Percentiles rank a stretch among this genome's conserved stretches.
Evolutionary conservation across 2,888 invertebrate genomes (phyloP).

Genomic region (Beris chalybata): DNA sequence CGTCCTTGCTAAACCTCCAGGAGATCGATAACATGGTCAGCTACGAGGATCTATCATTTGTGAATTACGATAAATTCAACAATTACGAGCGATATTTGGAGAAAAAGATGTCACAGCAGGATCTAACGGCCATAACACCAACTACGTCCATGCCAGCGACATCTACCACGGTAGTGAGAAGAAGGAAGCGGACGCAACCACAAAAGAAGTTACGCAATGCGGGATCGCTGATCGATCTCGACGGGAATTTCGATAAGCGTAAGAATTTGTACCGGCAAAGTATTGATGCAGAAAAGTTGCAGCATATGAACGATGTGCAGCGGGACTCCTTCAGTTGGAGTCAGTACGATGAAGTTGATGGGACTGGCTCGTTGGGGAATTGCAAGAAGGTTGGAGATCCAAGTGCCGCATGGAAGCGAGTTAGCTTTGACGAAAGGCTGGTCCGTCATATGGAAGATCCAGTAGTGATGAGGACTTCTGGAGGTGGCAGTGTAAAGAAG

Average conservation of each 20-base stretch:
- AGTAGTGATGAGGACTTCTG: no score
- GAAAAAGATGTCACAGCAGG: conserved; percentile 46
- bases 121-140: conserved; percentile 13
- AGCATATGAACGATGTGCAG: conserved; percentile 50
- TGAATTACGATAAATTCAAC: conserved; percentile 61
- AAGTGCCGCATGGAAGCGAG: no score
- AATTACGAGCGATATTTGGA: conserved; percentile 55
- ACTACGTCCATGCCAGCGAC: conserved; percentile 12
- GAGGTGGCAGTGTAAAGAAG: no score
- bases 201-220: conserved; percentile 42
- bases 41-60: conserved; percentile 62
- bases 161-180: conserved; percentile 20
- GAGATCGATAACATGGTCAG: conserved; percentile 62
- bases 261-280: conserved; percentile 56
- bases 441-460: no score
- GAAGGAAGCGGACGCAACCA: conserved; percentile 23
- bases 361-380: not conserved
- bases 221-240: conserved; percentile 43
- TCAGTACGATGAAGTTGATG: conserved; percentile 21
- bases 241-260: conserved; percentile 51
- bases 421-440: no score
- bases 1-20: conserved; percentile 59
- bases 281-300: conserved; percentile 52
- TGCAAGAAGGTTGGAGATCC: no score
- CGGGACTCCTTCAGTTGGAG: conserved; percentile 48